phyloP scores from a whole-genome alignment of 2,113 vertebrate genomes.

The Silurus asotus region DNA sequence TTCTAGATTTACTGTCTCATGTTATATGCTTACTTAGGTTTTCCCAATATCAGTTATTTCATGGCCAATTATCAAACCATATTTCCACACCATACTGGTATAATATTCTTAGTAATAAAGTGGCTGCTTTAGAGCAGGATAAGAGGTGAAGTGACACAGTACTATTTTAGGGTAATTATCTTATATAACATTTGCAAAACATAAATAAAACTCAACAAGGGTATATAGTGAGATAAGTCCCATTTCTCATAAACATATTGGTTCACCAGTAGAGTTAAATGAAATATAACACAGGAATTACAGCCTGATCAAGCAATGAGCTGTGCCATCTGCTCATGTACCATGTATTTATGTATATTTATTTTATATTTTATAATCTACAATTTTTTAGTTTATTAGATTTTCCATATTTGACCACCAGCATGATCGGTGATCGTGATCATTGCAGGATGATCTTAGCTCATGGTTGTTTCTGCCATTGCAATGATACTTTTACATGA shows the following conservation, averaged over 20 bases:
- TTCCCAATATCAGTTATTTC: not conserved
- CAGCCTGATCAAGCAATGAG: not conserved
- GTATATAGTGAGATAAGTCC: not conserved
- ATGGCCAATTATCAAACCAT: not conserved
- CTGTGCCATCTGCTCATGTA: not conserved
- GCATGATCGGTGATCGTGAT: not conserved
- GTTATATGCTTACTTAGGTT: not conserved
- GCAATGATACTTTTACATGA: not conserved
- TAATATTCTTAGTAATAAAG: constrained; percentile 1
- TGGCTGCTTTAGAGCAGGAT: not conserved
- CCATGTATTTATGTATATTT: not conserved
- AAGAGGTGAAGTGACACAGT: not conserved
- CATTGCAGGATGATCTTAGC: not conserved
- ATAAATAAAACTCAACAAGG: too few species aligned
- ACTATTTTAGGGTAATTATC: not conserved
- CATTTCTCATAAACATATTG: too few species aligned
- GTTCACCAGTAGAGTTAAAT: not conserved
- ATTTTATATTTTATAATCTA: not conserved
- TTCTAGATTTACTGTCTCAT: not conserved
- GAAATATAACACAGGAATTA: not conserved
- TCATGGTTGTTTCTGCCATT: constrained; percentile 3
- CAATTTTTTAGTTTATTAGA: not conserved
- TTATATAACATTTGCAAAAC: not conserved
- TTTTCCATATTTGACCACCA: not conserved
- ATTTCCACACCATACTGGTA: not conserved